Base-by-base conservation (phyloP, 1,140 invertebrate genomes). In the Nautilus pompilius region DNA sequence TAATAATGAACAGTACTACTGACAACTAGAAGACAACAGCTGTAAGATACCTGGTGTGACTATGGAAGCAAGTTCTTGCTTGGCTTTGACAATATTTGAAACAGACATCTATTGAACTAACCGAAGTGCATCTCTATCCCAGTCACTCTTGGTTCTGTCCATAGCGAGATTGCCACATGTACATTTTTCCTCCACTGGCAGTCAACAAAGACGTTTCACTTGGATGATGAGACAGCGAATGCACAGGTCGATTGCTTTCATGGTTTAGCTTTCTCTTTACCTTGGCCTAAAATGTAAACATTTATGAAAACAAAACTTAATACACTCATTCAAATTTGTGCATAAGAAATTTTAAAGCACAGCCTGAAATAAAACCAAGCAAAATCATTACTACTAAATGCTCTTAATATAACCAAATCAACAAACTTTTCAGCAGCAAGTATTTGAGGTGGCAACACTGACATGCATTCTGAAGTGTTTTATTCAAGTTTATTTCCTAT, bases 161-260 rank as follows among this genome's bases (percentile, higher is more conserved):
- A 28, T 53, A 53, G 10, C 17, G 49, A 28, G 66, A 56, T 36
- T 66, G 71, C 86, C 86, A 87, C 1, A 87, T 60, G 76, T 80
- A 85, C 58, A 86, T 71, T 59, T 77, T 81, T 34, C 81, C 79
- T 57, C 80, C 82, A 49, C 78, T 76, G 4, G 85, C 85, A 28
- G 85, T 84, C 17, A 87, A 46, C 1, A 87, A 66, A 62, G 76
- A 79, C 3, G 76, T 64, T 56, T 86, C 77, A 17, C 80, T 76
- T 0, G 85, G 85, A 76, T 87, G 86, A 61, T 79, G 78, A 5
- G 80, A 76, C 41, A 87, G 48, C 2, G 85, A 86, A 71, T 86
- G 85, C 4, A 87, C 80, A 13, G 77, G 71, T 58, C 74, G 68
- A 2, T 63, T 74, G 3, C 65, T 68, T 29, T 66, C 60, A 66